phyloP scores from a whole-genome alignment of 30 jellyfish, hydroid and myxozoan species.

The Catostylus mosaicus region DNA sequence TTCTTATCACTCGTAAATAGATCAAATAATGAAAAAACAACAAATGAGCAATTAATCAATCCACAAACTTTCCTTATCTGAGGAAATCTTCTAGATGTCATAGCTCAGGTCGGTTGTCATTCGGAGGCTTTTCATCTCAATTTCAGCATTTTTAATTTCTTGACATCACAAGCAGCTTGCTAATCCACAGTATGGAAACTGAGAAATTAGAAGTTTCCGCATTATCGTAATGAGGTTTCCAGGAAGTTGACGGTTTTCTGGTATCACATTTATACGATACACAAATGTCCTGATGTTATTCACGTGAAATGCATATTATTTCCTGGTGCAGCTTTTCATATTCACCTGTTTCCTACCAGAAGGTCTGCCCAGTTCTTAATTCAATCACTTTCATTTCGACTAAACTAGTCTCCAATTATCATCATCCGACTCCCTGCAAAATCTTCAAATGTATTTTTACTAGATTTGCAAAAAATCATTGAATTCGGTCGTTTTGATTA shows the following conservation, averaged over 20 bases:
- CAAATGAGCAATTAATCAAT: too few species aligned
- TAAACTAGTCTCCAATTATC: neutral
- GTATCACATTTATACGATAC: neutral
- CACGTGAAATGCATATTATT: neutral
- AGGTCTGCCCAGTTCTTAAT: neutral
- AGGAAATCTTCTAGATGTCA: too few species aligned
- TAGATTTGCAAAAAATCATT: neutral
- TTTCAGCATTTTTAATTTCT: too few species aligned
- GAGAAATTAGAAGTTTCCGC: neutral
- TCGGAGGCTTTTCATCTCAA: too few species aligned
- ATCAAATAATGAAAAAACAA: too few species aligned
- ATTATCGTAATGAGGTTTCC: neutral
- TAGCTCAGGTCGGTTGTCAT: too few species aligned
- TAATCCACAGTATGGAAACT: neutral
- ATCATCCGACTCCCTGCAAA: neutral
- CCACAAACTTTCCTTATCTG: too few species aligned
- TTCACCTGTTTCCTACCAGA: neutral
- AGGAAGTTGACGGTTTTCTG: conserved; percentile 6
- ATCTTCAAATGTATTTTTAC: neutral
- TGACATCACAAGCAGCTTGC: too few species aligned
- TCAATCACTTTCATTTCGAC: neutral
- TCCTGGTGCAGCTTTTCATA: conserved; percentile 9
- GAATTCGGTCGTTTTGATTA: neutral
- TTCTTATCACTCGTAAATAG: too few species aligned
- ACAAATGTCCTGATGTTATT: neutral